Evolutionary conservation across 2,113 vertebrate genomes (phyloP).

Genomic region (Tragelaphus buxtoni): DNA sequence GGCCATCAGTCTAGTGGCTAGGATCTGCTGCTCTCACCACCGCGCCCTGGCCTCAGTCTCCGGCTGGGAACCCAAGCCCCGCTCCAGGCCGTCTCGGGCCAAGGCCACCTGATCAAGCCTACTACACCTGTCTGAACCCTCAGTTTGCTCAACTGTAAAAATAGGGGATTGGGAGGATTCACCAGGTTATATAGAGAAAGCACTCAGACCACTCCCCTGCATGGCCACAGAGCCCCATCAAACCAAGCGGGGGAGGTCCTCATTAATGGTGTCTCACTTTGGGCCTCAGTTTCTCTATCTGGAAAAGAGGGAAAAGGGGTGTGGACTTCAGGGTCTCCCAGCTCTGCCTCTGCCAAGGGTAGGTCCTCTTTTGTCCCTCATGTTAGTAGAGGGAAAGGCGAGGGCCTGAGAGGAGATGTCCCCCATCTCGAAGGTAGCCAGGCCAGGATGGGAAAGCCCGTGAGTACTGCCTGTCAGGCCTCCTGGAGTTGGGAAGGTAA

Average conservation of each 20-base stretch:
- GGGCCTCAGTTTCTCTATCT: neutral
- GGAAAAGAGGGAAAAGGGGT: neutral
- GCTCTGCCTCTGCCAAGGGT: neutral
- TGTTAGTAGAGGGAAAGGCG: neutral
- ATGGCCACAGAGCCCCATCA: fast-evolving
- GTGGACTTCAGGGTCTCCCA: neutral
- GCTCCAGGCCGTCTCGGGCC: neutral
- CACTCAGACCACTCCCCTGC: neutral
- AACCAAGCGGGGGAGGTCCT: neutral
- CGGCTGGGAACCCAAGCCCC: neutral
- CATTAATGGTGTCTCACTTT: neutral
- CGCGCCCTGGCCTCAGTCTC: neutral
- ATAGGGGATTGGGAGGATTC: neutral
- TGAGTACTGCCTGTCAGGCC: neutral
- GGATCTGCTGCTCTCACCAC: neutral
- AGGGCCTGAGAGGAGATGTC: neutral
- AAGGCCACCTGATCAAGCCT: neutral
- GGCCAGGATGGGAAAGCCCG: neutral
- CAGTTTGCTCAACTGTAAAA: neutral
- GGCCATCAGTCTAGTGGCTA: neutral
- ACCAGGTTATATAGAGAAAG: neutral
- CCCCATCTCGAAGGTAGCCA: no score
- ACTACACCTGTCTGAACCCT: neutral
- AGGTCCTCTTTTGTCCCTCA: neutral
- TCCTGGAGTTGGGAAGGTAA: neutral